Evolutionary conservation across 2,113 vertebrate genomes (phyloP), one percentile per base, ranked within the genome.

Genomic region (Hiodon tergisus): DNA sequence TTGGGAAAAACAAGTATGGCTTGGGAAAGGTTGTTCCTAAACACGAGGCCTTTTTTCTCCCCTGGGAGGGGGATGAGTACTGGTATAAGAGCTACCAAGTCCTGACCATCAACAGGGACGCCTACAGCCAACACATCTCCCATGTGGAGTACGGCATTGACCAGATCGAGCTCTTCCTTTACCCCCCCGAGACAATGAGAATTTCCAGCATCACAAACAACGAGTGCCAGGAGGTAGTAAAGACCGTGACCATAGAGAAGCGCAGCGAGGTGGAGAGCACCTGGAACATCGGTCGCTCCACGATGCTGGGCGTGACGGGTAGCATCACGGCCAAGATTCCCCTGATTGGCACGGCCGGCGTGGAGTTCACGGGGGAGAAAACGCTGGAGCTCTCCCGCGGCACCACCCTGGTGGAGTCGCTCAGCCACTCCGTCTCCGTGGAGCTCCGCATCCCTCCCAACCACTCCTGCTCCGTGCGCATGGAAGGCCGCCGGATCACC

Each of bases 41-140:
- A 79, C 85, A 85, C 5, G 77, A 89, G 31, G 89, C 89, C 2
- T 91, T 92, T 83, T 92, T 92, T 80, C 61, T 91, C 70, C 90
- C 89, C 2, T 90, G 86, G 86, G 87, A 90, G 17, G 89, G 90
- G 0, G 81, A 90, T 8, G 90, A 91, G 80, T 90, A 90, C 48
- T 92, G 88, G 88, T 91, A 92, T 82, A 91, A 91, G 82, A 73
- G 8, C 0, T 92, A 92, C 55, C 85, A 92, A 70, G 91, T 90
- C 5, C 69, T 91, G 48, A 60, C 84, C 73, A 83, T 91, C 76
- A 90, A 91, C 84, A 82, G 81, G 9, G 87, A 90, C 10, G 81
- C 78, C 72, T 90, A 88, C 82, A 83, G 68, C 6, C 90, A 92
- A 83, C 86, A 87, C 31, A 87, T 92, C 59, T 81, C 80, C 1